Percentiles rank a stretch among this genome's conserved stretches.
Evolutionary conservation across 2,888 invertebrate genomes (phyloP).

Genomic region (Drosophila neonasuta): DNA sequence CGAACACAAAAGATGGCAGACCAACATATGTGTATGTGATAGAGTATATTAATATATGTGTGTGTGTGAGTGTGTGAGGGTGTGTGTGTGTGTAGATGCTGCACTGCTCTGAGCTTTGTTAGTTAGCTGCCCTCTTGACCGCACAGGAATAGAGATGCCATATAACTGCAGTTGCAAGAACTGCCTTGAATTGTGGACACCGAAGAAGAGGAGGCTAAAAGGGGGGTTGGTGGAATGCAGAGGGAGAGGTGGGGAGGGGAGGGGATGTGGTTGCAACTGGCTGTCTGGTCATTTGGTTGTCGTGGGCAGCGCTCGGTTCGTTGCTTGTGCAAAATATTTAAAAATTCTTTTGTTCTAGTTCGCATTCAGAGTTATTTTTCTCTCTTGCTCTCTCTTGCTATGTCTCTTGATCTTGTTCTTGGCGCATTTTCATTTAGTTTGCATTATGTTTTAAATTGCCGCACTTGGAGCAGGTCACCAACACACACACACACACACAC

Average conservation of each 20-base stretch:
- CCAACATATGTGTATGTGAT: slow-evolving; percentile 2
- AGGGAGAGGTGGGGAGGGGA: no score
- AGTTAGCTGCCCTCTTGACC: slow-evolving; percentile 29
- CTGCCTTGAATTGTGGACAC: background rate
- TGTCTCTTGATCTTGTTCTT: slow-evolving; percentile 8
- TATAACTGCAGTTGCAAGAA: slow-evolving; percentile 3
- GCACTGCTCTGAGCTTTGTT: slow-evolving; percentile 25
- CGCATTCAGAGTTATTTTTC: slow-evolving; percentile 7
- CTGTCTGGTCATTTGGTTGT: slow-evolving; percentile 32
- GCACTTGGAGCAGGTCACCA: slow-evolving; percentile 38
- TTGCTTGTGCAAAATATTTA: slow-evolving; percentile 53
- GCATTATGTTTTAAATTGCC: slow-evolving; percentile 54
- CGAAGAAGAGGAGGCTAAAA: background rate
- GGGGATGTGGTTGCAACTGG: background rate
- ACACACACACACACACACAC: background rate
- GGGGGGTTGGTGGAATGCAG: background rate
- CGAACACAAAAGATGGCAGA: slow-evolving; percentile 5
- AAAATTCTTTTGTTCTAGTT: slow-evolving; percentile 58
- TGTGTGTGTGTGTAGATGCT: background rate
- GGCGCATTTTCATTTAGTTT: slow-evolving; percentile 59
- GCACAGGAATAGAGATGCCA: background rate
- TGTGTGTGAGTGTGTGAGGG: background rate
- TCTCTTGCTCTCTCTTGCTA: background rate
- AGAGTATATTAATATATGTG: slow-evolving; percentile 7
- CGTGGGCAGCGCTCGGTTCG: slow-evolving; percentile 45